Evolutionary conservation across 2,797 vertebrate genomes (phyloP).

Genomic region (Knipowitschia caucasica): DNA sequence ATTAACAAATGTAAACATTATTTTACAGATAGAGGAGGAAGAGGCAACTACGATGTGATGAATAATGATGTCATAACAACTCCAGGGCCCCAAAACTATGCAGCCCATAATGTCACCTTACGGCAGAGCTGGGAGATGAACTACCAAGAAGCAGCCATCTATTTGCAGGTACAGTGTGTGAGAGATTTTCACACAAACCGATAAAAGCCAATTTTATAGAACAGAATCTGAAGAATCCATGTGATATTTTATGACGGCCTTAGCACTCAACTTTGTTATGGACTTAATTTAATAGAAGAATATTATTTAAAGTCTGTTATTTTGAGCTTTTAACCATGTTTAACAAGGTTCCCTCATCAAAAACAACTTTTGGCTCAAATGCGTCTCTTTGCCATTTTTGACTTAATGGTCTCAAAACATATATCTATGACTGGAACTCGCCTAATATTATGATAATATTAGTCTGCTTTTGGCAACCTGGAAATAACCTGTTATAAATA

Average conservation of each 20-base stretch:
- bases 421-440: too few species aligned
- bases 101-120: conserved; percentile 70
- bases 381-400: too few species aligned
- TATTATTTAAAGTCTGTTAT: too few species aligned
- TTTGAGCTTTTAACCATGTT: too few species aligned
- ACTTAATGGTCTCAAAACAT: too few species aligned
- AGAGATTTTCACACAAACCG: not conserved
- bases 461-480: too few species aligned
- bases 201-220: not conserved
- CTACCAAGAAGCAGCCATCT: conserved; percentile 97
- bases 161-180: conserved; percentile 84
- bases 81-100: conserved; percentile 71
- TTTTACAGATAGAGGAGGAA: conserved; percentile 84
- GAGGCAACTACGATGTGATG: conserved; percentile 75
- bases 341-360: too few species aligned
- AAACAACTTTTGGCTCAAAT: too few species aligned
- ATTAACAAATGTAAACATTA: conserved; percentile 15
- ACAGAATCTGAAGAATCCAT: not conserved
- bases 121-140: conserved; percentile 93
- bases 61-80: conserved; percentile 72
- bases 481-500: too few species aligned
- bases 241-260: conserved; percentile 22
- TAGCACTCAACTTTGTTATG: not conserved
- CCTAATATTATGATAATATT: too few species aligned
- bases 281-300: too few species aligned